Evolutionary conservation across 2,113 vertebrate genomes (phyloP).

Genomic region (Geococcyx californianus): DNA sequence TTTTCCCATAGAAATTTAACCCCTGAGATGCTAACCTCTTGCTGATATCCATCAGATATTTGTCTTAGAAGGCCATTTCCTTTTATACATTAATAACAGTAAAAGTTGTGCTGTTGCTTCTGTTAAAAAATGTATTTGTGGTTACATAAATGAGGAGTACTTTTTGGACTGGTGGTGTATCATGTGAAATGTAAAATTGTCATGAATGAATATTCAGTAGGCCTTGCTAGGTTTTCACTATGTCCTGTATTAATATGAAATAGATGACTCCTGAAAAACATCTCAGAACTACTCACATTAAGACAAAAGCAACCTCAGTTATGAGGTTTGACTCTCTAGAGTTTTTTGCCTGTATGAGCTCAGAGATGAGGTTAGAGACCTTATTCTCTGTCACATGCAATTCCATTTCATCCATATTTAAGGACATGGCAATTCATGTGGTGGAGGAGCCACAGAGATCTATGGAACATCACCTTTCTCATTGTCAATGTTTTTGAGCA

Average conservation of each 20-base stretch:
- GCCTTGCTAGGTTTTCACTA: not conserved
- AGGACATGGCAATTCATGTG: not conserved
- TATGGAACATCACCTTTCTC: not conserved
- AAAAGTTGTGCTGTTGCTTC: not conserved
- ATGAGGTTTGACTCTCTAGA: not conserved
- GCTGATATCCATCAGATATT: not conserved
- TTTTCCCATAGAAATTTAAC: not conserved
- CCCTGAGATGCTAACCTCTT: not conserved
- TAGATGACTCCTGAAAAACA: not conserved
- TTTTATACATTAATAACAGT: not conserved
- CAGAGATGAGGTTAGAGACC: not conserved
- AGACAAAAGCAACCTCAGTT: not conserved
- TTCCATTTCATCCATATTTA: not conserved
- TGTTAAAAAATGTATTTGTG: not conserved
- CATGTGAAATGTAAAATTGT: not conserved
- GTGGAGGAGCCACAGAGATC: not conserved
- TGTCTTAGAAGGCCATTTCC: not conserved
- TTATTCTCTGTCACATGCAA: not conserved
- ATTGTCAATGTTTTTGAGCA: not conserved
- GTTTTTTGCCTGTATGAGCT: not conserved
- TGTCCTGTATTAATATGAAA: not conserved
- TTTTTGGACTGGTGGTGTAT: not conserved
- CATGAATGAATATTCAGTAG: not conserved
- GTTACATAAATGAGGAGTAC: not conserved
- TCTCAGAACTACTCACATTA: not conserved